A percentile compares a stretch with the other conserved stretches of the same genome.
Conservation (phyloP, 1,140 invertebrate genomes). For the Sminthurides bifidus region DNA sequence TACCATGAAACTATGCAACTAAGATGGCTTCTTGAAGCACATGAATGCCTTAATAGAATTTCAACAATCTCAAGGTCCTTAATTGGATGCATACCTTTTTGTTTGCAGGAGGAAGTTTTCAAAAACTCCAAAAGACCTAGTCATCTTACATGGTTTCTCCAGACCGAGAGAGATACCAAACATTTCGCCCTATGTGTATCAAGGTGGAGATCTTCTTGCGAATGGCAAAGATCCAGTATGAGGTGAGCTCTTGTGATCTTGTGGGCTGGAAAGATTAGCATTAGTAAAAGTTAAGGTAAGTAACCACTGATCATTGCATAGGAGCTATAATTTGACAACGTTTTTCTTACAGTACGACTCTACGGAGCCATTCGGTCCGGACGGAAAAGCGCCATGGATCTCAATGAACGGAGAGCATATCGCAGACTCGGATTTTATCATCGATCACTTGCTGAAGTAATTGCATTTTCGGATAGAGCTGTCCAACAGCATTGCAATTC, state of each 20-base stretch:
- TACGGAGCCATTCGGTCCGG: constrained; percentile 31
- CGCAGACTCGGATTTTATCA: constrained; percentile 39
- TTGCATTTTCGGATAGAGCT: no score
- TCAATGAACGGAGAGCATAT: constrained; percentile 37
- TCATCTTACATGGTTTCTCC: no score
- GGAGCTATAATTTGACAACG: background rate
- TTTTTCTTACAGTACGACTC: background rate
- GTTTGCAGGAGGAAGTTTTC: no score
- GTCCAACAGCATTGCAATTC: no score
- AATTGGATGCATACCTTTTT: no score
- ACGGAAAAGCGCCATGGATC: constrained; percentile 40
- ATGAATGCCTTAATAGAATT: no score
- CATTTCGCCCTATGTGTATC: no score
- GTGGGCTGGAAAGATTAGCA: background rate
- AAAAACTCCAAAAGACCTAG: no score
- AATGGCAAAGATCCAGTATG: constrained; percentile 28
- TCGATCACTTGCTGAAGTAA: constrained; percentile 35
- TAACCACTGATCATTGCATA: background rate
- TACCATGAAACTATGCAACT: no score
- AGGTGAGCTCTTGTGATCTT: constrained; percentile 14
- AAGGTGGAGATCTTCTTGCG: constrained; percentile 31
- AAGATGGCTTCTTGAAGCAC: no score
- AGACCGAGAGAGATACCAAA: no score
- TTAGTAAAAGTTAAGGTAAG: background rate
- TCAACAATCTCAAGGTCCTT: no score